Evolutionary conservation across 2,113 vertebrate genomes (phyloP), one percentile per base, ranked within the genome.

Genomic region (Falcunculus frontatus): DNA sequence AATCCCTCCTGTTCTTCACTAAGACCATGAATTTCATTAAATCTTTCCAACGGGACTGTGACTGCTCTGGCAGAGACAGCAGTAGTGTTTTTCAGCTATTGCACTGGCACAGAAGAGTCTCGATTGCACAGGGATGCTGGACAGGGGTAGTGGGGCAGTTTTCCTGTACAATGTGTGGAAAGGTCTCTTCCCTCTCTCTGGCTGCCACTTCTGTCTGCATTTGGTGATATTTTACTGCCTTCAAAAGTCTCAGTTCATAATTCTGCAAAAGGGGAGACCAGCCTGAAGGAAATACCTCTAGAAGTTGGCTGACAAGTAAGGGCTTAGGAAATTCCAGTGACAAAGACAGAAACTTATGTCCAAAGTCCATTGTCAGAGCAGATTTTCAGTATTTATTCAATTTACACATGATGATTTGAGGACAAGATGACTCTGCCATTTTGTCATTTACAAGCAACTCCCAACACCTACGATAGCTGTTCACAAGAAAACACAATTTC

Each of bases 11-110:
- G 15, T 59, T 94, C 89, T 87, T 96, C 79, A 95, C 60, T 76
- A 86, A 93, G 84, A 94, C 65, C 78, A 90, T 35, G 72, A 79
- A 93, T 47, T 68, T 96, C 95, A 89, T 90, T 37, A 90, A 92
- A 69, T 62, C 37, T 62, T 68, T 33, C 41, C n/a, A 35, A 32
- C 29, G 78, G 89, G 88, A 32, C 37, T 62, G 29, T 53, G 41
- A 22, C 65, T 80, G 22, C 23, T 72, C 73, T 70, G 39, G 35
- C 39, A 91, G 79, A 32, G 46, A 32, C 53, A 67, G 68, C 81
- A 64, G 30, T 3, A 30, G 29, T 16, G 42, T 10, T 84, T 72
- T 90, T 49, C 37, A 84, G 91, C 73, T 90, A 16, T 10, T 77
- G 69, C 78, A 56, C 88, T 67, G 63, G 35, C 60, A 39, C 23